Percentiles rank a stretch among this genome's conserved stretches.
phyloP scores from a whole-genome alignment of 2,113 vertebrate genomes.

The Connochaetes taurinus region DNA sequence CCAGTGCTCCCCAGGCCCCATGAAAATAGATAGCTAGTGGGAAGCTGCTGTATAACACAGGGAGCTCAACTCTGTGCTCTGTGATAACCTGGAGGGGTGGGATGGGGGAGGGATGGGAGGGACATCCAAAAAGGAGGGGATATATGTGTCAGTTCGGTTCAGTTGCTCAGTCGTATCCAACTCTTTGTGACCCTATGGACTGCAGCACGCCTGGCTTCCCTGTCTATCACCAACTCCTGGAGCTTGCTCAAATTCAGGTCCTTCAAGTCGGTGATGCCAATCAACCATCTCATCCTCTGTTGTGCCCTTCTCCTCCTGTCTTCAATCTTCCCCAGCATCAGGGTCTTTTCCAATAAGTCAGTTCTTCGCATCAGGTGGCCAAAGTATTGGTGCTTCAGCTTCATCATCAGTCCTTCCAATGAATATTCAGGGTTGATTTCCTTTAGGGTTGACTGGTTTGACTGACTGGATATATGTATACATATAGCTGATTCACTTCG shows the following conservation, averaged over 20 bases:
- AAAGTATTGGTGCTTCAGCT: not conserved
- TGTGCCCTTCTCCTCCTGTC: not conserved
- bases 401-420: not conserved
- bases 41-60: not conserved
- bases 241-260: not conserved
- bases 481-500: not conserved
- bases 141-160: not conserved
- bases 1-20: rapidly evolving
- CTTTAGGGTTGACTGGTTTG: not conserved
- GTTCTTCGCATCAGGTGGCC: not conserved
- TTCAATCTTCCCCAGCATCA: not conserved
- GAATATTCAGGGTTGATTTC: not conserved
- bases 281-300: not conserved
- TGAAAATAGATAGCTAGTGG: not conserved
- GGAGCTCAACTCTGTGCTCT: not conserved
- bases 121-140: not conserved
- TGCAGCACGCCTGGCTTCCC: not conserved
- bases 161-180: not conserved
- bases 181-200: not conserved
- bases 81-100: not conserved
- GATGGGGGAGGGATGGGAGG: not conserved
- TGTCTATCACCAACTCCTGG: not conserved
- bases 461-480: not conserved
- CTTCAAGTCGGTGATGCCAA: not conserved
- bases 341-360: not conserved